Conservation (phyloP, 1,140 invertebrate species). For the Campoletis sonorensis region DNA sequence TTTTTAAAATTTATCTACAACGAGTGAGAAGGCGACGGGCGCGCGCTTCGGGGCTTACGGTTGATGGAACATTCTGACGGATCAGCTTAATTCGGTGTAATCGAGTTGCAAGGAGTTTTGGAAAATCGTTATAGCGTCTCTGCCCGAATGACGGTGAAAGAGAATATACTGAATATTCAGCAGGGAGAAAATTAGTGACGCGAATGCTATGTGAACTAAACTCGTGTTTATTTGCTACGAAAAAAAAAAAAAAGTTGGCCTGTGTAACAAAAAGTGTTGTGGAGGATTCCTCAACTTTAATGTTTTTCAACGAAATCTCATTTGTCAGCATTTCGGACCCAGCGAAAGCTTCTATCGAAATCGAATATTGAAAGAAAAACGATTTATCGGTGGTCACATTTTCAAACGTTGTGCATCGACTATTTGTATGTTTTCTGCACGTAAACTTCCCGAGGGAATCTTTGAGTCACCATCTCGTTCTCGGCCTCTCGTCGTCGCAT, state of each 20-base stretch:
- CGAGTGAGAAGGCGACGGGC: not conserved
- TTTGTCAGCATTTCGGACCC: not conserved
- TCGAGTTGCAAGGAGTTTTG: not conserved
- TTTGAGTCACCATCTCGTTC: not conserved
- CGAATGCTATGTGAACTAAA: too few relatives aligned
- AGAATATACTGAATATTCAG: too few relatives aligned
- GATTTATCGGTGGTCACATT: not conserved
- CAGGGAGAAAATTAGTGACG: too few relatives aligned
- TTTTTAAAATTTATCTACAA: not conserved
- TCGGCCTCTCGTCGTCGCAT: constrained; percentile 41
- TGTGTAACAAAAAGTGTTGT: not conserved
- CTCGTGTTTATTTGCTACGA: too few relatives aligned
- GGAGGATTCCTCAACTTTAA: not conserved
- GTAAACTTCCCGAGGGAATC: constrained; percentile 9
- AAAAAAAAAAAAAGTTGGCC: too few relatives aligned
- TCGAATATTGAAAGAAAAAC: constrained; percentile 26
- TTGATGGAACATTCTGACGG: not conserved
- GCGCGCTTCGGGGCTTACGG: not conserved
- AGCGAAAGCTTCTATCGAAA: not conserved
- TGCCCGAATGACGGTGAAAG: not conserved
- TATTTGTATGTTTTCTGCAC: not conserved
- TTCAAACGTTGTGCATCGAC: not conserved
- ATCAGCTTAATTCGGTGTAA: not conserved
- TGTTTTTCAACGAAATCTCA: not conserved
- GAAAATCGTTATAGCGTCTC: not conserved